Base-by-base conservation (phyloP, 2,113 vertebrate genomes). In the Microcebus lehilahytsara region DNA sequence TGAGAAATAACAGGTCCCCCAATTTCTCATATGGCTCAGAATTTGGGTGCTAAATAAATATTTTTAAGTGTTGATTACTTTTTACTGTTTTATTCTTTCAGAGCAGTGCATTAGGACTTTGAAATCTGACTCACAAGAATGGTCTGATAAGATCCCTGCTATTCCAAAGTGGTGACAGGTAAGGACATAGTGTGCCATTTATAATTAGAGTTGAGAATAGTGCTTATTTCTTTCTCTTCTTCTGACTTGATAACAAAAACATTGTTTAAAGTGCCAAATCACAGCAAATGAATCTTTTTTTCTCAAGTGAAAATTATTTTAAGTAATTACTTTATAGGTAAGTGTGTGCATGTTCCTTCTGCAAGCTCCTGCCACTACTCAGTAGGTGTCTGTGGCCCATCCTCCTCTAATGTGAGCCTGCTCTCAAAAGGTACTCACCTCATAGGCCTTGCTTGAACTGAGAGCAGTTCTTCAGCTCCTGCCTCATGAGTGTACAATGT, bases 261-360 rank as follows among this genome's bases (percentile, higher is more conserved):
- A 42, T 92, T 69, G 25, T 72, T 86, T 74, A 62, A 72, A 85
- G 72, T 58, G 13, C 19, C 64, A 90, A 20, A 34, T 74, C 46
- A 86, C 0, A 37, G 56, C 13, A 49, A 71, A 84, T 71, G 19
- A 37, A 37, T 1, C 17, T 20, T 34, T 27, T 32, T 11, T 62
- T 30, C 71, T 56, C 16, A 46, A 72, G n/a, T n/a, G 30, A 78
- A 9, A 81, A n/a, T 56, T 64, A n/a, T 51, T 87, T 77, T 40
- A 42, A 62, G 40, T 69, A 53, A 77, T 37, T 51, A 5, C 6
- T 62, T 91, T 14, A 49, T 49, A 79, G 40, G 20, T 30, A 51
- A 60, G 34, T 4, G 8, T 17, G 2, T 62, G 40, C 9, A 42
- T 46, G 10, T 27, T 23, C 37, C 46, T 79, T 72, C 16, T 17